These are phyloP conservation scores for Cerceris rybyensis DNA, from an alignment of 2,888 invertebrate species.

Conservation along the genomic window DNA sequence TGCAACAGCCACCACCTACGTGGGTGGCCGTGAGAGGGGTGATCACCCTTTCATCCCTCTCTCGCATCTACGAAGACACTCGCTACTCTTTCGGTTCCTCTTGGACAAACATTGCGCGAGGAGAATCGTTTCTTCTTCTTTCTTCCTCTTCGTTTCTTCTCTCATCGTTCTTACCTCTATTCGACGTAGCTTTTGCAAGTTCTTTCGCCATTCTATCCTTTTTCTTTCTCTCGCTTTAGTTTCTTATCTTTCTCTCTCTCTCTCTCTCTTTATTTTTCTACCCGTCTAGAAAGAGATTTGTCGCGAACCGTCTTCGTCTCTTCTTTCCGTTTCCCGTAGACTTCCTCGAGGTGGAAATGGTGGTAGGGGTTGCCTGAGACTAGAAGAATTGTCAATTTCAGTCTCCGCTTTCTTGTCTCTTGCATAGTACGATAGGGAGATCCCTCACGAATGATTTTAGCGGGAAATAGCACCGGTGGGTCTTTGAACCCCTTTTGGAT, in stretches of 20 bases:
- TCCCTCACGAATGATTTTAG: conserved; percentile 64
- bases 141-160: conserved; percentile 27
- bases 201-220: conserved; percentile 8
- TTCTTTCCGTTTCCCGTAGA: conserved; percentile 27
- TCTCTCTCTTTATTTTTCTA: conserved; percentile 9
- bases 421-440: conserved; percentile 67
- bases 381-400: conserved; percentile 61
- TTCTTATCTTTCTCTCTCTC: background rate
- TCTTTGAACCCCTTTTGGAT: conserved; percentile 61
- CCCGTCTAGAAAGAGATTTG: conserved; percentile 43
- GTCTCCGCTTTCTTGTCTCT: conserved; percentile 36
- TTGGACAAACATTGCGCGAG: conserved; percentile 71
- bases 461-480: conserved; percentile 58
- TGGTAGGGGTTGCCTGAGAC: conserved; percentile 9
- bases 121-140: conserved; percentile 28
- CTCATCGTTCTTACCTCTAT: conserved; percentile 19
- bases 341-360: conserved; percentile 22
- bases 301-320: conserved; percentile 35
- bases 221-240: background rate
- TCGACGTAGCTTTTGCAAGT: conserved; percentile 39
- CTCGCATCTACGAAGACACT: conserved; percentile 58
- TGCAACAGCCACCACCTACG: conserved; percentile 63
- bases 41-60: conserved; percentile 60
- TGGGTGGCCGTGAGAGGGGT: conserved; percentile 57
- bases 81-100: conserved; percentile 66